Percentiles rank a stretch among this genome's conserved stretches.
Evolutionary conservation across 2,797 vertebrate species (phyloP).

Genomic region (Pangasius macronema): DNA sequence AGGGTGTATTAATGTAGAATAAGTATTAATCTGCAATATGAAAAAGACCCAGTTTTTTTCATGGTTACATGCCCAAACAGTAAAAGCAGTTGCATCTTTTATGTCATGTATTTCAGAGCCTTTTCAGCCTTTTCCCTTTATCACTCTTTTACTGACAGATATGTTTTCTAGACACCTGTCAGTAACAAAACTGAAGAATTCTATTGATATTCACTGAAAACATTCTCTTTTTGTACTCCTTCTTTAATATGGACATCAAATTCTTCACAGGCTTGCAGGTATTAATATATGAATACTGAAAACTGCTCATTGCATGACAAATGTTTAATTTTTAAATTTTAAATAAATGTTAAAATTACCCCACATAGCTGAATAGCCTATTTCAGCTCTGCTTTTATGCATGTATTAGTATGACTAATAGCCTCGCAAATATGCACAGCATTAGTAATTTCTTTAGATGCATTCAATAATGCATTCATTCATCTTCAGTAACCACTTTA

Average conservation of each 20-base stretch:
- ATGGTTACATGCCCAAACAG: background rate
- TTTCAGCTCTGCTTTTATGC: slow-evolving; percentile 16
- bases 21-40: slow-evolving; percentile 3
- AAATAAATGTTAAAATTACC: slow-evolving; percentile 1
- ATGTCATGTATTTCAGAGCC: background rate
- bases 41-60: background rate
- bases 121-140: background rate
- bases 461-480: background rate
- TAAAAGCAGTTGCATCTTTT: slow-evolving; percentile 1
- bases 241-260: background rate
- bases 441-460: background rate
- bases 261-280: background rate
- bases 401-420: slow-evolving; percentile 1
- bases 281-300: background rate
- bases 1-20: background rate
- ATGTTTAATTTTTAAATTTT: background rate
- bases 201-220: background rate
- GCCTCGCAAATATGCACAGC: background rate
- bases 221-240: background rate
- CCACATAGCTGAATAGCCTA: background rate
- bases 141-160: background rate
- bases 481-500: background rate
- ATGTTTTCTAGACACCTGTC: background rate
- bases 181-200: background rate
- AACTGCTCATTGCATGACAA: background rate